Percentiles rank a stretch among this genome's conserved stretches.
Conservation (phyloP, 2,113 vertebrate genomes). For the Chaenogobius annularis region DNA sequence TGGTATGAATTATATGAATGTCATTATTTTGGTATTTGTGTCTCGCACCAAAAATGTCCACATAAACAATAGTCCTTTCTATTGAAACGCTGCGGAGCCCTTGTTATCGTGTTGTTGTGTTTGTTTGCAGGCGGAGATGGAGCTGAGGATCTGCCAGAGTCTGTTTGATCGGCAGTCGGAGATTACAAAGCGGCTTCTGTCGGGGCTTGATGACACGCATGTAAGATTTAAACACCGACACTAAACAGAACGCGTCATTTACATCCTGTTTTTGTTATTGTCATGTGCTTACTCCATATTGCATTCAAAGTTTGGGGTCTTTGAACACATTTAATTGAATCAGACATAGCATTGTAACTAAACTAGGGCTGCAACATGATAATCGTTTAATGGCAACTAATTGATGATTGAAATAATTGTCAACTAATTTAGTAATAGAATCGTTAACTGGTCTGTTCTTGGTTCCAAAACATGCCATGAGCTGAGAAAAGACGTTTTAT, state of each 20-base stretch:
- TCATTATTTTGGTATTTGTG: neutral
- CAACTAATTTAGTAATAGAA: too few species aligned
- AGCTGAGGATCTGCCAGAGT: slow-evolving; percentile 89
- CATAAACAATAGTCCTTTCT: neutral
- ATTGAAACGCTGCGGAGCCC: neutral
- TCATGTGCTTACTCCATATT: too few species aligned
- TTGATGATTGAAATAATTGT: too few species aligned
- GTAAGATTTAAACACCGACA: slow-evolving; percentile 70
- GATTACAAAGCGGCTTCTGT: slow-evolving; percentile 84
- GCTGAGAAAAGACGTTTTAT: too few species aligned
- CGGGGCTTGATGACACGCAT: slow-evolving; percentile 88
- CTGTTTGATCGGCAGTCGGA: slow-evolving; percentile 93
- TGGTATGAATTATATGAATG: too few species aligned
- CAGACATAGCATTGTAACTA: neutral
- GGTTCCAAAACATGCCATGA: too few species aligned
- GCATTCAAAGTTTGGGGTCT: neutral
- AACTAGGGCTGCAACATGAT: too few species aligned
- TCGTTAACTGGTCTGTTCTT: too few species aligned
- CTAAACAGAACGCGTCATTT: neutral
- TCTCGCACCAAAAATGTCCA: neutral
- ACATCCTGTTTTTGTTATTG: neutral
- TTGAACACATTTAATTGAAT: neutral
- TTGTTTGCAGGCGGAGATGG: slow-evolving; percentile 86
- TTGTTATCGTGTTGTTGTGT: neutral
- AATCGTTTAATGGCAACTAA: too few species aligned